These are phyloP conservation scores for Taeniopygia guttata DNA, from an alignment of 2,797 vertebrate genomes.

Conservation along the genomic window DNA sequence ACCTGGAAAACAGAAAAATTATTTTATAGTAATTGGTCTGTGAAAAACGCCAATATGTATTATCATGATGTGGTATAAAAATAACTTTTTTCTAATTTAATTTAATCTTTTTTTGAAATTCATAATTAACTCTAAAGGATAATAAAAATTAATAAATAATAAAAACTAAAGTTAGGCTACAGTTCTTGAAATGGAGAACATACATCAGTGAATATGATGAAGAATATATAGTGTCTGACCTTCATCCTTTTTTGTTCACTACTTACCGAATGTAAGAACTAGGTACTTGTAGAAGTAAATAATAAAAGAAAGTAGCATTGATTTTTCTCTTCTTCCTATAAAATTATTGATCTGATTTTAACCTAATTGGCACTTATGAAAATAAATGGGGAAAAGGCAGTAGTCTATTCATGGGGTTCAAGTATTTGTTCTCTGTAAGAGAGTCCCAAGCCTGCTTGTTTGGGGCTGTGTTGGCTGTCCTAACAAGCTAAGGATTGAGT, in stretches of 20 bases:
- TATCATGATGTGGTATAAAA: neutral
- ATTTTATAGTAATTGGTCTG: neutral
- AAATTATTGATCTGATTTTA: constrained; percentile 59
- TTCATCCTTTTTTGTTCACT: neutral
- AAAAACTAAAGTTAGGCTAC: neutral
- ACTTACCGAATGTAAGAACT: neutral
- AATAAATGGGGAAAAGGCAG: constrained; percentile 44
- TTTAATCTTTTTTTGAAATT: neutral
- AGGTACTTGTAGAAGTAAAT: neutral
- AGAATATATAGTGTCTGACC: neutral
- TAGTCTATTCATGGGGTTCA: constrained; percentile 15
- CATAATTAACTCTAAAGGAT: neutral
- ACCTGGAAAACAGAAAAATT: neutral
- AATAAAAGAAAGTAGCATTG: constrained; percentile 26
- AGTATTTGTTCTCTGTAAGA: constrained; percentile 44
- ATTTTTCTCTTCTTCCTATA: constrained; percentile 24
- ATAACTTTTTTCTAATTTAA: neutral
- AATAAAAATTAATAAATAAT: neutral
- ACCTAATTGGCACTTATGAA: constrained; percentile 68
- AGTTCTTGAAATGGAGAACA: neutral
- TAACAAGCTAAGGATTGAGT: constrained; percentile 21
- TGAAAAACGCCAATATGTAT: neutral
- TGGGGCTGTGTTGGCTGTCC: neutral
- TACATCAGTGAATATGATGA: constrained; percentile 6
- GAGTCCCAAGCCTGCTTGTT: neutral